A percentile compares a stretch with the other conserved stretches of the same genome.
These are phyloP conservation scores for Poecilia velifera DNA, from an alignment of 2,797 vertebrate genomes.

Conservation along the genomic window DNA sequence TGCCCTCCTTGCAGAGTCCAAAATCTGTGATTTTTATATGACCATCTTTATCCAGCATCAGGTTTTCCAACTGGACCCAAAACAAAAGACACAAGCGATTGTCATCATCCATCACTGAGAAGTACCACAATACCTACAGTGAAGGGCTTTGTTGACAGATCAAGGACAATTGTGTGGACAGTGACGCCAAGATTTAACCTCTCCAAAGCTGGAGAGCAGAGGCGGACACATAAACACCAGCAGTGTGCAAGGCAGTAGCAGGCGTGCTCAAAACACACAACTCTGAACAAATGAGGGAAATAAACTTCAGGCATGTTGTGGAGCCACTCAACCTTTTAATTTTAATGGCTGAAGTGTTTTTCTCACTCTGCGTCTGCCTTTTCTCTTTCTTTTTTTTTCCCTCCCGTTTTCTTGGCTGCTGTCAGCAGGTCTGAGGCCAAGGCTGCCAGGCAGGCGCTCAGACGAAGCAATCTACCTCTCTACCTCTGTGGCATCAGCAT, in stretches of 20 bases:
- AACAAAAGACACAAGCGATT: conserved; percentile 26
- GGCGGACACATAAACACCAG: conserved; percentile 12
- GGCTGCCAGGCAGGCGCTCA: conserved; percentile 77
- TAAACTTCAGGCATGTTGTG: conserved; percentile 69
- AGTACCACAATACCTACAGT: background rate
- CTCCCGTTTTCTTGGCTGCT: conserved; percentile 80
- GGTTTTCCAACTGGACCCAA: conserved; percentile 90
- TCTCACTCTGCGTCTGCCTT: conserved; percentile 54
- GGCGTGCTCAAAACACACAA: conserved; percentile 48
- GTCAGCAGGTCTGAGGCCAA: conserved; percentile 73
- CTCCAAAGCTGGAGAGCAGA: conserved; percentile 20
- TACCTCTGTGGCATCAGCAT: conserved; percentile 76
- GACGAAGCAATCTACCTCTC: conserved; percentile 69
- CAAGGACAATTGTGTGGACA: conserved; percentile 9
- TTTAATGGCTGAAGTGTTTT: conserved; percentile 80
- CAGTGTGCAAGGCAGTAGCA: conserved; percentile 5
- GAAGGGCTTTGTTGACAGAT: conserved; percentile 5
- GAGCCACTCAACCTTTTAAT: conserved; percentile 80
- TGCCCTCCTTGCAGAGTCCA: conserved; percentile 97
- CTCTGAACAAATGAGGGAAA: conserved; percentile 44
- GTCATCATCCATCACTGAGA: background rate
- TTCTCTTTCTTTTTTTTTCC: conserved; percentile 29
- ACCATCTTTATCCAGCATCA: conserved; percentile 98
- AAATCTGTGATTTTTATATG: conserved; percentile 99
- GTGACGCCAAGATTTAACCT: conserved; percentile 11